Percentiles rank a stretch among this genome's conserved stretches.
These are phyloP conservation scores for Hydraecia micacea DNA, from an alignment of 2,888 invertebrate species.

Conservation along the genomic window DNA sequence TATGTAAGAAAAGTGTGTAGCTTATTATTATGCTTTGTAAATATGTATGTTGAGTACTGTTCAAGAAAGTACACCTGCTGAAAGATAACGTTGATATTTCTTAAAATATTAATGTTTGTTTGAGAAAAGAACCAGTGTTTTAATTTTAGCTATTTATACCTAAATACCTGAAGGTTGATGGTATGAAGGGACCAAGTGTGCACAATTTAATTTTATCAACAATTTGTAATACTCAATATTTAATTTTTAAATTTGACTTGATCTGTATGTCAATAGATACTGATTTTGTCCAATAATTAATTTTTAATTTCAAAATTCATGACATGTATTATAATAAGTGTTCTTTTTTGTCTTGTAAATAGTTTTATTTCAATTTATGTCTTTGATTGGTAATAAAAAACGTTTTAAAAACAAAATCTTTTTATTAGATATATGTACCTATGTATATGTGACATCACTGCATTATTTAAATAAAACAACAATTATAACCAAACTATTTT, in stretches of 20 bases:
- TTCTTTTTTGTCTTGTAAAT: slow-evolving; percentile 64
- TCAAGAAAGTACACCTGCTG: slow-evolving; percentile 44
- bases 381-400: slow-evolving; percentile 65
- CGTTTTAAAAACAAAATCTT: slow-evolving; percentile 41
- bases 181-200: slow-evolving; percentile 60
- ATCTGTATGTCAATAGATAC: slow-evolving; percentile 53
- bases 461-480: slow-evolving; percentile 26
- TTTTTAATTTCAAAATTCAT: slow-evolving; percentile 62
- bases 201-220: slow-evolving; percentile 53
- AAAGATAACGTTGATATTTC: slow-evolving; percentile 19
- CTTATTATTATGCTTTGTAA: slow-evolving; percentile 54
- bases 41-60: slow-evolving; percentile 53
- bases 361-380: slow-evolving; percentile 65
- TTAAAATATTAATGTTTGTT: slow-evolving; percentile 21
- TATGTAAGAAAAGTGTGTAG: slow-evolving; percentile 46
- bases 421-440: slow-evolving; percentile 25
- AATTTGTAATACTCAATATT: slow-evolving; percentile 65
- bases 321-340: slow-evolving; percentile 59
- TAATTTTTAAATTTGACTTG: slow-evolving; percentile 53
- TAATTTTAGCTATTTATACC: slow-evolving; percentile 44
- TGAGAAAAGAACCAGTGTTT: slow-evolving; percentile 40
- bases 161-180: slow-evolving; percentile 14
- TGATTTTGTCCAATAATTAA: slow-evolving; percentile 54
- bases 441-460: background rate
- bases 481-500: slow-evolving; percentile 47